These are phyloP conservation scores for Ciconia stormi DNA, from an alignment of 2,113 vertebrate species.

Conservation along the genomic window DNA sequence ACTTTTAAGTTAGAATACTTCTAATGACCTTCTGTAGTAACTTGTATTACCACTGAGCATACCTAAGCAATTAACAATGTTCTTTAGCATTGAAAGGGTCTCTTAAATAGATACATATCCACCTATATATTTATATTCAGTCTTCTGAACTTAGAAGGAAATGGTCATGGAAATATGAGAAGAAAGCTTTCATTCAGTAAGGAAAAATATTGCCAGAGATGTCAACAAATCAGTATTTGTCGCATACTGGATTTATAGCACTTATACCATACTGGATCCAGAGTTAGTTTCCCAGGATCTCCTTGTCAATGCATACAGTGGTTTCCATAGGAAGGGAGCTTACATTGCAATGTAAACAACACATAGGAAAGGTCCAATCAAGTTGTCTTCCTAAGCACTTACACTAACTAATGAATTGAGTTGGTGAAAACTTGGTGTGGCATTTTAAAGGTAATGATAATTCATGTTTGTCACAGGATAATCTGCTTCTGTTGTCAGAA, in stretches of 20 bases:
- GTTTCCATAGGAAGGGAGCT: not conserved
- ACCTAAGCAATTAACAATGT: not conserved
- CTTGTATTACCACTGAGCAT: not conserved
- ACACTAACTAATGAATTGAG: not conserved
- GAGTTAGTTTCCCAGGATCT: not conserved
- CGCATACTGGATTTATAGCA: not conserved
- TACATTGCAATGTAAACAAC: not conserved
- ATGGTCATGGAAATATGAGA: not conserved
- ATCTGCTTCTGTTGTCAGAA: conserved; percentile 4
- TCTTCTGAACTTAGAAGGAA: not conserved
- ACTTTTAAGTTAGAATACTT: not conserved
- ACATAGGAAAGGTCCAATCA: not conserved
- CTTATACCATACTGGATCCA: not conserved
- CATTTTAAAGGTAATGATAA: not conserved
- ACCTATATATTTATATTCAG: not conserved
- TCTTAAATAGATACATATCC: not conserved
- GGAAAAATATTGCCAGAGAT: not conserved
- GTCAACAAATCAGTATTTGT: not conserved
- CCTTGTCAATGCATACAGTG: not conserved
- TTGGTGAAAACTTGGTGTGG: not conserved
- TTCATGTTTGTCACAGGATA: not conserved
- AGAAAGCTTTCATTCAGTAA: not conserved
- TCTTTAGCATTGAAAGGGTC: not conserved
- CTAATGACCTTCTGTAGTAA: not conserved
- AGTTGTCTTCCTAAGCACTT: not conserved